Conservation (phyloP, 2,797 vertebrate genomes). For the Labeo calbasu region DNA sequence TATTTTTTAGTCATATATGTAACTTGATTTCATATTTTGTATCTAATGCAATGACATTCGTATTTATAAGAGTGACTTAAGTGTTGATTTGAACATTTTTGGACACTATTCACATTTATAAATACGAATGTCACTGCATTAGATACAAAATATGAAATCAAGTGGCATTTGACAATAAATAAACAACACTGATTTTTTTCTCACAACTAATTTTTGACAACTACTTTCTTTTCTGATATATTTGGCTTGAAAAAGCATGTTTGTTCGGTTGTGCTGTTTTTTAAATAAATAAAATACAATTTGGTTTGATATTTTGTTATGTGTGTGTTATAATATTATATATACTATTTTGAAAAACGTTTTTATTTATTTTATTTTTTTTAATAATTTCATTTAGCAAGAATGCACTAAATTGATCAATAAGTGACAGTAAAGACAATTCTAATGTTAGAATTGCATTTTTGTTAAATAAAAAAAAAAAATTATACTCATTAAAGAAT, state of each 20-base stretch:
- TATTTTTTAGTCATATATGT: too few relatives aligned
- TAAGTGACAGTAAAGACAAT: background rate
- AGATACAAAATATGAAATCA: background rate
- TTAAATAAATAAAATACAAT: background rate
- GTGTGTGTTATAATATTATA: background rate
- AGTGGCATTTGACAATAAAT: too few relatives aligned
- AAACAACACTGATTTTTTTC: background rate
- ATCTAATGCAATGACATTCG: background rate
- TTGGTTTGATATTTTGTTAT: background rate
- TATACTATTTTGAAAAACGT: background rate
- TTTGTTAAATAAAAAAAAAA: too few relatives aligned
- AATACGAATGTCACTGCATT: background rate
- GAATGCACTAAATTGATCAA: background rate
- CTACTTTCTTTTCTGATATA: background rate
- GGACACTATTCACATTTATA: too few relatives aligned
- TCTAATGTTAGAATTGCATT: background rate
- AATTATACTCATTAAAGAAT: background rate
- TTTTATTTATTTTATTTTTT: too few relatives aligned
- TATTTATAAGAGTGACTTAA: background rate
- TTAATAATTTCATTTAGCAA: background rate
- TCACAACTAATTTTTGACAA: background rate
- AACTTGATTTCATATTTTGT: background rate
- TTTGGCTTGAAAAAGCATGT: background rate
- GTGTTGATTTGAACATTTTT: background rate
- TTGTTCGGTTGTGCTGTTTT: background rate